Base-by-base conservation (phyloP, 2,888 invertebrate species). In the Cistogaster globosa region DNA sequence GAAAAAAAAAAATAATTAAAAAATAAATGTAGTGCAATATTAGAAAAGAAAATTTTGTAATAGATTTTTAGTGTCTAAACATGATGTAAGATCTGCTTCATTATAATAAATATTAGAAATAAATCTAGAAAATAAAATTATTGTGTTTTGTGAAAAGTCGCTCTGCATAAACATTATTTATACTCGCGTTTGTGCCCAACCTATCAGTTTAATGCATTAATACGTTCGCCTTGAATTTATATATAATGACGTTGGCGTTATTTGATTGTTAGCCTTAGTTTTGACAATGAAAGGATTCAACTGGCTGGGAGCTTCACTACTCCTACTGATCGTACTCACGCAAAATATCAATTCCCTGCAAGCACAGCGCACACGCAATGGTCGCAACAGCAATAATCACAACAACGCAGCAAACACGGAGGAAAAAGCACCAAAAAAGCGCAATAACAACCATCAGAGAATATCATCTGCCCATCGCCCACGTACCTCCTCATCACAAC, bases 401-500 rank as follows among this genome's bases (percentile, higher is more conserved):
- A 53, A 53, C 51, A 53, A 53, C 51, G 51, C 51, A 53, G 51
- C 18, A 5, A 53, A 87, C 26, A 83, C 58, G 8, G 82, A 83
- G 58, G 82, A 83, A 14, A 72, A 76, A 72, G 60, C 57, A 3
- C 84, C 62, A 78, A 68, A 84, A 48, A 83, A 75, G 74, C 86
- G 80, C 57, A 86, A 81, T 62, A 81, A 79, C 71, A 87, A 86
- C 71, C 58, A 7, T 69, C 80, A 60, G 60, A 85, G 88, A 86
- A n/a, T 87, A 84, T 63, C 88, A 67, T 80, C 88, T 86, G 83
- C 89, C 89, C 65, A 84, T 82, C 85, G 85, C 75, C 74, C 75
- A 79, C 85, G 85, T 75, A 60, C 85, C 63, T 71, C 86, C 63
- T 74, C 87, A 58, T 74, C 87, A 20, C 83, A 79, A 75, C 79